These are phyloP conservation scores for Promerops cafer DNA, from an alignment of 2,113 vertebrate genomes.

Conservation along the genomic window DNA sequence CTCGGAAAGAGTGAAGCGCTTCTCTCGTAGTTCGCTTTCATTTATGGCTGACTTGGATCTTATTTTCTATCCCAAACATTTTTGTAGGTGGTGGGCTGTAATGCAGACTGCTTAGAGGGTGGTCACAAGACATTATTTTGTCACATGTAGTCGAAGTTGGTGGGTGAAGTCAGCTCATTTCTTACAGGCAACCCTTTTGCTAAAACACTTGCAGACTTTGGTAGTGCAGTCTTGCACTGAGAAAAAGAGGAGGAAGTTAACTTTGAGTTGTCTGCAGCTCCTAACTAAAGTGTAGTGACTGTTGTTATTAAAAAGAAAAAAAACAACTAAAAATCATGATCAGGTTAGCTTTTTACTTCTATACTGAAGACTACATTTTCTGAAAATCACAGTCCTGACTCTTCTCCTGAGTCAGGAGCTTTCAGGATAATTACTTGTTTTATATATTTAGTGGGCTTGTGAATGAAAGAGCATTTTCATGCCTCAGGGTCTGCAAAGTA, in stretches of 20 bases:
- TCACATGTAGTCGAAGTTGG: not conserved
- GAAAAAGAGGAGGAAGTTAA: not conserved
- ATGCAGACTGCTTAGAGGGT: not conserved
- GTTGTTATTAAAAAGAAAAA: not conserved
- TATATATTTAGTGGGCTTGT: not conserved
- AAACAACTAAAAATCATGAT: not conserved
- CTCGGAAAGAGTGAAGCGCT: not conserved
- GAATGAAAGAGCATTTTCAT: not conserved
- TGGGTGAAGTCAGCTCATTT: not conserved
- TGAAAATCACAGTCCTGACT: not conserved
- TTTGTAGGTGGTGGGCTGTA: not conserved
- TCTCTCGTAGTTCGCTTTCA: not conserved
- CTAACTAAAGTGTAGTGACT: not conserved
- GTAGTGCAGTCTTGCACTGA: not conserved
- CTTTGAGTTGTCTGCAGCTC: not conserved
- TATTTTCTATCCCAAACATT: not conserved
- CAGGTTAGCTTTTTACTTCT: not conserved
- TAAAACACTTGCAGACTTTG: not conserved
- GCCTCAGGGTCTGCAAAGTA: not conserved
- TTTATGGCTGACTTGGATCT: not conserved
- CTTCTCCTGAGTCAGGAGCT: not conserved
- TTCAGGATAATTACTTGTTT: not conserved
- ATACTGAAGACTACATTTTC: fast-evolving
- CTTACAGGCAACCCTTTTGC: not conserved
- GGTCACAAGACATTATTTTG: not conserved